Conservation (phyloP, 2,797 vertebrate species). For the Melanotaenia nigrans region DNA sequence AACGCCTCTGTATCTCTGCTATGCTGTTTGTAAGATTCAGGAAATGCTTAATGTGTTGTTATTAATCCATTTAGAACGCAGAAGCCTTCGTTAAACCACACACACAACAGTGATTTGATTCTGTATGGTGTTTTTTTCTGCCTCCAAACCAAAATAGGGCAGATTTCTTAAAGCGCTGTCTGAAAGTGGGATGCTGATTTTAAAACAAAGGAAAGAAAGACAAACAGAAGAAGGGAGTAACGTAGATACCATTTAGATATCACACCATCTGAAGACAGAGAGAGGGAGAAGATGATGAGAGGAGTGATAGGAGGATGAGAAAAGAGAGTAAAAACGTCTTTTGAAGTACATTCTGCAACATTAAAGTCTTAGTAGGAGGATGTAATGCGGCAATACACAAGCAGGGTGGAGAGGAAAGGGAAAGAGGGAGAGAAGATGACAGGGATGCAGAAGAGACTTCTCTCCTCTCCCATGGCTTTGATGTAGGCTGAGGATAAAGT, state of each 20-base stretch:
- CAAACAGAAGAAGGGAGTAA: slow-evolving; percentile 47
- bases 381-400: slow-evolving; percentile 50
- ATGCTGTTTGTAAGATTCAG: slow-evolving; percentile 30
- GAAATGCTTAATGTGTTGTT: slow-evolving; percentile 64
- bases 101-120: slow-evolving; percentile 62
- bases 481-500: slow-evolving; percentile 78
- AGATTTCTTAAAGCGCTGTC: slow-evolving; percentile 48
- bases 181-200: slow-evolving; percentile 62
- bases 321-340: slow-evolving; percentile 53
- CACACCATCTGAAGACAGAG: slow-evolving; percentile 48
- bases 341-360: slow-evolving; percentile 74
- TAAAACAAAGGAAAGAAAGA: slow-evolving; percentile 52
- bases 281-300: slow-evolving; percentile 44
- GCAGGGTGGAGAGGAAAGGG: slow-evolving; percentile 34
- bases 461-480: slow-evolving; percentile 66
- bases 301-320: slow-evolving; percentile 54
- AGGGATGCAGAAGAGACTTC: slow-evolving; percentile 71
- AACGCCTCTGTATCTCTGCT: slow-evolving; percentile 42
- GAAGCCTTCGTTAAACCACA: slow-evolving; percentile 62
- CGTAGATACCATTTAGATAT: slow-evolving; percentile 70
- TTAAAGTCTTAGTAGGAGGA: slow-evolving; percentile 70
- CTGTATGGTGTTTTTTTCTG: slow-evolving; percentile 17
- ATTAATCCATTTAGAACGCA: slow-evolving; percentile 68
- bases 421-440: slow-evolving; percentile 62
- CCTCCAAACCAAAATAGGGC: slow-evolving; percentile 50